Evolutionary conservation across 1,140 invertebrate genomes (phyloP).

Genomic region (Leptinotarsa texana): DNA sequence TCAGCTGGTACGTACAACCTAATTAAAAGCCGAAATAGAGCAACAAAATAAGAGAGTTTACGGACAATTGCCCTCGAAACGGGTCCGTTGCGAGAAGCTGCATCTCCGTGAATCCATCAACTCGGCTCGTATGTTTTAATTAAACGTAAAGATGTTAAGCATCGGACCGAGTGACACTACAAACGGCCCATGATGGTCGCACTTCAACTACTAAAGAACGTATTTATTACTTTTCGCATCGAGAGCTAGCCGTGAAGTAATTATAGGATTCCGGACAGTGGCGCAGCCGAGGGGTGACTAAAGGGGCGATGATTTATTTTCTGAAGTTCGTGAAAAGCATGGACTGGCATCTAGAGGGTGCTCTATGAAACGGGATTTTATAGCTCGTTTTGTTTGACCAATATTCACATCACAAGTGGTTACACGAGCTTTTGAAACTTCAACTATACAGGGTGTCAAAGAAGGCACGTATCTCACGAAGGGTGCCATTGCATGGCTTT

Average conservation of each 20-base stretch:
- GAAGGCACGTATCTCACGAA: no score
- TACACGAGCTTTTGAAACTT: no score
- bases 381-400: no score
- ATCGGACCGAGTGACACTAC: conserved; percentile 47
- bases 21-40: conserved; percentile 20
- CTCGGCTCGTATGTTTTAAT: conserved; percentile 46
- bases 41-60: conserved; percentile 13
- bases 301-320: no score
- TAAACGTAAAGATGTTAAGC: conserved; percentile 47
- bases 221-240: conserved; percentile 43
- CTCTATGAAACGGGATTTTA: no score
- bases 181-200: conserved; percentile 50
- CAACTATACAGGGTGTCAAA: no score
- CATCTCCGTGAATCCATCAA: conserved; percentile 42
- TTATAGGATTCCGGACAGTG: neutral
- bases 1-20: neutral
- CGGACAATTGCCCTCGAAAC: conserved; percentile 16
- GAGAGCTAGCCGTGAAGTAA: conserved; percentile 4
- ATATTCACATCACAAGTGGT: no score
- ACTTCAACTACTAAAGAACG: conserved; percentile 50
- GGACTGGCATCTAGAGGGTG: no score
- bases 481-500: no score
- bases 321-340: no score
- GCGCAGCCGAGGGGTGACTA: neutral
- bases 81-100: conserved; percentile 5